Evolutionary conservation across 2,888 invertebrate species (phyloP).

Genomic region (Watsonalla binaria): DNA sequence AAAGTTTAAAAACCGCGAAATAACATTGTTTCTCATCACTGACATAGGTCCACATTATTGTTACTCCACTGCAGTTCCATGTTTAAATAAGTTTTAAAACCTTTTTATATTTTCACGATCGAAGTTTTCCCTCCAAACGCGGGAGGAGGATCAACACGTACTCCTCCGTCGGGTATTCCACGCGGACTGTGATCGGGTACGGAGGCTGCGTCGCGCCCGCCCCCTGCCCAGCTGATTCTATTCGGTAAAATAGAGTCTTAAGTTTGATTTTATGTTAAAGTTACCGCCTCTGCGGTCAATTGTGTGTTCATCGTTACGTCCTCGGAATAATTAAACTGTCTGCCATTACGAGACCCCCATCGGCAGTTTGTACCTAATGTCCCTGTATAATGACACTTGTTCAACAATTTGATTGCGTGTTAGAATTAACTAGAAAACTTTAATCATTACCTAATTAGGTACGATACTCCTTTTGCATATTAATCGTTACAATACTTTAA

Average conservation of each 20-base stretch:
- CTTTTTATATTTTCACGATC: slow-evolving; percentile 13
- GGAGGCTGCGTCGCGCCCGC: slow-evolving; percentile 16
- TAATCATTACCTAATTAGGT: neutral
- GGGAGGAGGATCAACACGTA: slow-evolving; percentile 28
- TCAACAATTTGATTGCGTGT: neutral
- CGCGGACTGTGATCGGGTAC: slow-evolving; percentile 36
- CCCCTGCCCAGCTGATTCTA: slow-evolving; percentile 16
- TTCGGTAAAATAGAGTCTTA: slow-evolving; percentile 31
- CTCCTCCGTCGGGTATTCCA: slow-evolving; percentile 24
- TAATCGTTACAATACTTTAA: too few relatives aligned
- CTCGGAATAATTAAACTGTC: slow-evolving; percentile 17
- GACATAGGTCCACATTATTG: slow-evolving; percentile 26
- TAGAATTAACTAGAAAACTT: neutral
- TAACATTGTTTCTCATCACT: slow-evolving; percentile 20
- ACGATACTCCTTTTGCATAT: too few relatives aligned
- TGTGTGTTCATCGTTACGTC: slow-evolving; percentile 20
- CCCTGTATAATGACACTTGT: neutral
- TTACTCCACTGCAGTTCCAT: slow-evolving; percentile 40
- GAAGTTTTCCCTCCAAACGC: slow-evolving; percentile 62
- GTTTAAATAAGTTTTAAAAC: slow-evolving; percentile 1
- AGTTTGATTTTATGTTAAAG: slow-evolving; percentile 38
- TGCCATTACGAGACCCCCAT: slow-evolving; percentile 2
- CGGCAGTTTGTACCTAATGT: slow-evolving; percentile 1
- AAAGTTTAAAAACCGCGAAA: slow-evolving; percentile 21
- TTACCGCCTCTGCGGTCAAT: slow-evolving; percentile 16